phyloP scores from a whole-genome alignment of 2,113 vertebrate genomes.

The Alligator sinensis region DNA sequence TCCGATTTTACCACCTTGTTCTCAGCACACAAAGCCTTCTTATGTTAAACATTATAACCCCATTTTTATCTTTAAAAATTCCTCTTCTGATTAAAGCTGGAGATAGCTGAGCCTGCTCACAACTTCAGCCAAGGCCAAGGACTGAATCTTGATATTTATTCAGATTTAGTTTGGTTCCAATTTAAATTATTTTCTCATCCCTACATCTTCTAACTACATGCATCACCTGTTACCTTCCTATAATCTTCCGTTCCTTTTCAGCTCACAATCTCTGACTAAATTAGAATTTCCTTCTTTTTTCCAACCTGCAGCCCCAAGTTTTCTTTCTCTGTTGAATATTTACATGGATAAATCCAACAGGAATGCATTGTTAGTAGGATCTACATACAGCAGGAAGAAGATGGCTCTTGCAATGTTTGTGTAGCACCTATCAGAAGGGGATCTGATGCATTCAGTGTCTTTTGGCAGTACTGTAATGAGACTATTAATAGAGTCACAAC shows the following conservation, averaged over 20 bases:
- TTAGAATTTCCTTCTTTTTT: neutral
- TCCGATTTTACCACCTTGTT: neutral
- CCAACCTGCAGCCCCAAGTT: neutral
- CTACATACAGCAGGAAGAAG: neutral
- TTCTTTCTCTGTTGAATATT: neutral
- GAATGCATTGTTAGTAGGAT: neutral
- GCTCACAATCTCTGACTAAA: neutral
- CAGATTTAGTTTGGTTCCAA: neutral
- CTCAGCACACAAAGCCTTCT: neutral
- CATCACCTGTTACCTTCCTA: accelerated
- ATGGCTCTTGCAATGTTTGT: neutral
- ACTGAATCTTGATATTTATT: neutral
- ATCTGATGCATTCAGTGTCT: neutral
- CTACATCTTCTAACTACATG: neutral
- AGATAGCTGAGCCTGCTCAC: neutral
- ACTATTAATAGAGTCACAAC: too few relatives aligned
- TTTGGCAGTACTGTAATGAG: neutral
- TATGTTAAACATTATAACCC: neutral
- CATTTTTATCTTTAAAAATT: neutral
- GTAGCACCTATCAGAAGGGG: neutral
- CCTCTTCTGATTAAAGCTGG: neutral
- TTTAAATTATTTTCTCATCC: neutral
- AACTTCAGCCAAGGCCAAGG: neutral
- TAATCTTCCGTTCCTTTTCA: accelerated
- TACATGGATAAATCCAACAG: neutral